A percentile compares a stretch with the other conserved stretches of the same genome.
These are phyloP conservation scores for Proctacanthus coquilletti DNA, from an alignment of 1,140 invertebrate species.

Conservation along the genomic window DNA sequence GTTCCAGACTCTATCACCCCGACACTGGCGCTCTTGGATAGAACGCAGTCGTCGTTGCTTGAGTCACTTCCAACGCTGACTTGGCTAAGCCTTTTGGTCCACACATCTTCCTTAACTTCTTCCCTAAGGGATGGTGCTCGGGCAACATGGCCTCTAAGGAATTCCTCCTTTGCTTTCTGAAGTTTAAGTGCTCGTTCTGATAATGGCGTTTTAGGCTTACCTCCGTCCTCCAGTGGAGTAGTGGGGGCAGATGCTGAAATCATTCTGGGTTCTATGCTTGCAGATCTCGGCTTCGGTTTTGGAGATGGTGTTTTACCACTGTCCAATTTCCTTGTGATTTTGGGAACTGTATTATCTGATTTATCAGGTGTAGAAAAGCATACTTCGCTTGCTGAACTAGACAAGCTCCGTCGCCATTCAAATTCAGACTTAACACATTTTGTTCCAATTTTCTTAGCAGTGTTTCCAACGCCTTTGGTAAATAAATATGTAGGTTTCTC, in stretches of 20 bases:
- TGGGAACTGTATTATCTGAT: slow-evolving; percentile 17
- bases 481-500: not conserved
- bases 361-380: slow-evolving; percentile 15
- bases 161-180: slow-evolving; percentile 45
- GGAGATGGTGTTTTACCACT: slow-evolving; percentile 15
- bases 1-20: slow-evolving; percentile 40
- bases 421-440: not conserved
- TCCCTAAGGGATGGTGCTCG: slow-evolving; percentile 7
- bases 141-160: slow-evolving; percentile 27
- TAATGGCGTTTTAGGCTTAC: slow-evolving; percentile 17
- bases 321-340: slow-evolving; percentile 19
- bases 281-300: slow-evolving; percentile 10
- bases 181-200: slow-evolving; percentile 37
- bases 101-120: no score
- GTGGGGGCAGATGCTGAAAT: slow-evolving; percentile 4
- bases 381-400: not conserved
- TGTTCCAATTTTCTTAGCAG: not conserved
- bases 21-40: slow-evolving; percentile 51
- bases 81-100: slow-evolving; percentile 32
- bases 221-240: slow-evolving; percentile 5
- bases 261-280: no score
- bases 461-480: not conserved
- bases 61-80: slow-evolving; percentile 32
- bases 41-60: slow-evolving; percentile 14
- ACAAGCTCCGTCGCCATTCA: not conserved